Percentiles rank a stretch among this genome's conserved stretches.
Evolutionary conservation across 2,113 vertebrate genomes (phyloP).

Genomic region (Microcebus griseorufus): DNA sequence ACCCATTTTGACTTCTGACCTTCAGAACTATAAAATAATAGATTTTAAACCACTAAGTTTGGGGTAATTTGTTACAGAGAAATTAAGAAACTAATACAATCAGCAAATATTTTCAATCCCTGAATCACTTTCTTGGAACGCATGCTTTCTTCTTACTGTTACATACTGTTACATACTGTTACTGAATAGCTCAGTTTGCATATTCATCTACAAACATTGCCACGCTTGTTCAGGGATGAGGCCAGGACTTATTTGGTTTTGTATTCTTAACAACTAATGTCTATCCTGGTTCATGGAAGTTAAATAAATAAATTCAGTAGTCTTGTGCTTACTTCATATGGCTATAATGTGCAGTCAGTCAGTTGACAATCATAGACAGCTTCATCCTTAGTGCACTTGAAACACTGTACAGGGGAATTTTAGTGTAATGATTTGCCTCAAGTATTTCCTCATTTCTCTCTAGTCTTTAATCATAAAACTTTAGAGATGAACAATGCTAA

Average conservation of each 20-base stretch:
- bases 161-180: background rate
- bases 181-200: background rate
- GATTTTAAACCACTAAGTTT: background rate
- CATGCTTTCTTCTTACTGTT: background rate
- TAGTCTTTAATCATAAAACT: background rate
- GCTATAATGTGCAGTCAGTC: background rate
- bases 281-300: background rate
- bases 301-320: constrained; percentile 3
- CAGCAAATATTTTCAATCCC: background rate
- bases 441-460: background rate
- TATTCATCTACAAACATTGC: background rate
- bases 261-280: background rate
- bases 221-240: background rate
- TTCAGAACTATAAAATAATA: background rate
- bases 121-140: background rate
- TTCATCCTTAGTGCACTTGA: background rate
- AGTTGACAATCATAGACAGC: background rate
- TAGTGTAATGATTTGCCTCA: background rate
- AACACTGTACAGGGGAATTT: background rate
- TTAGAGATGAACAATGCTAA: background rate
- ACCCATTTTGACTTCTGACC: background rate
- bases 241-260: background rate
- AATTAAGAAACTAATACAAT: background rate
- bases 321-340: background rate
- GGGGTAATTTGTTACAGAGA: background rate